Percentiles rank a stretch among this genome's conserved stretches.
Conservation (phyloP, 2,888 invertebrate genomes). For the Hypomecis punctinalis region DNA sequence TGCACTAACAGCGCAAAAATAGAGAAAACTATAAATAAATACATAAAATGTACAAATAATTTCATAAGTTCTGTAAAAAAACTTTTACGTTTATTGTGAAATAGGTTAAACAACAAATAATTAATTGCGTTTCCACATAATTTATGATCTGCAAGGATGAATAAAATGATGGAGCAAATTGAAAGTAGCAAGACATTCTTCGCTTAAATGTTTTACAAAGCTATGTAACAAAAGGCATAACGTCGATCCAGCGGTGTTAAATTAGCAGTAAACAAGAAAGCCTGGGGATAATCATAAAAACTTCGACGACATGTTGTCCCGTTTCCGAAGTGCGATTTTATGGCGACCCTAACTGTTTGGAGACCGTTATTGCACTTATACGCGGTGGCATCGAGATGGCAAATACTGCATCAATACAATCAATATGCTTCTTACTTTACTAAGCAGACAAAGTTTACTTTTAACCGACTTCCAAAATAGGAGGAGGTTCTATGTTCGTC, state of each 20-base stretch:
- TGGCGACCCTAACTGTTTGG: conserved; percentile 28
- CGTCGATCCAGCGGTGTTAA: conserved; percentile 12
- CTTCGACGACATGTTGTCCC: conserved; percentile 22
- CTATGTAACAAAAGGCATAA: background rate
- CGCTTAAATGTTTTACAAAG: background rate
- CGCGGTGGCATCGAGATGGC: conserved; percentile 14
- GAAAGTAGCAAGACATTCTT: background rate
- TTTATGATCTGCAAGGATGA: no score
- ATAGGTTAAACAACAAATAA: no score
- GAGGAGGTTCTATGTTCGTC: no score
- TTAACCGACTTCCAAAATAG: no score
- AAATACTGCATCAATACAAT: conserved; percentile 16
- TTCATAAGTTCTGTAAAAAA: no score
- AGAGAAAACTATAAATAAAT: no score
- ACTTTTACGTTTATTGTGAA: no score
- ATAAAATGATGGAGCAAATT: no score
- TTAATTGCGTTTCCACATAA: no score
- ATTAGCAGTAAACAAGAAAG: conserved; percentile 18
- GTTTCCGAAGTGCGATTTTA: conserved; percentile 30
- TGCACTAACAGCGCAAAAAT: no score
- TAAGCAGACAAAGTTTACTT: background rate
- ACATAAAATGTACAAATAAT: no score
- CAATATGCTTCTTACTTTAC: conserved; percentile 1
- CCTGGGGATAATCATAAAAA: conserved; percentile 32
- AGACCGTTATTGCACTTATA: conserved; percentile 31